Evolutionary conservation across 2,888 invertebrate species (phyloP).

Genomic region (Himalopsyche japonica): DNA sequence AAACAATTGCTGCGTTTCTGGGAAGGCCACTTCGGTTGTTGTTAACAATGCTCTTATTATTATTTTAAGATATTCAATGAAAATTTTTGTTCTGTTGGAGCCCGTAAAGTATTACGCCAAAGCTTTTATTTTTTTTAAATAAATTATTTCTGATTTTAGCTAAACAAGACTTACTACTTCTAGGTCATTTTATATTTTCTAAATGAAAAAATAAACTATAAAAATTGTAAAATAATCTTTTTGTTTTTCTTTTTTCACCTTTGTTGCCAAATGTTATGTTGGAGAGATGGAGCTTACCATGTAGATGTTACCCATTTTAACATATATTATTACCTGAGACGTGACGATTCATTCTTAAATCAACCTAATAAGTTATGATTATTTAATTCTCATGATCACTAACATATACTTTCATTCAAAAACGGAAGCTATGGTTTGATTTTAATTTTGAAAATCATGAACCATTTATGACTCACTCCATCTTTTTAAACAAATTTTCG

Average conservation of each 20-base stretch:
- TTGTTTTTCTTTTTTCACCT: conserved; percentile 45
- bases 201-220: conserved; percentile 59
- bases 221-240: conserved; percentile 54
- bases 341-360: no score
- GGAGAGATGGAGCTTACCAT: no score
- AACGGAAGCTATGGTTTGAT: no score
- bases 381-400: no score
- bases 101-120: conserved; percentile 52
- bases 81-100: conserved; percentile 26
- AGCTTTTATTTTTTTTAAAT: conserved; percentile 54
- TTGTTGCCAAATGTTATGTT: no score
- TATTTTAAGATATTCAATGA: conserved; percentile 26
- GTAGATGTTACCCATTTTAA: no score
- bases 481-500: no score
- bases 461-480: no score
- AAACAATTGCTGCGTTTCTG: neutral
- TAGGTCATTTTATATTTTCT: conserved; percentile 64
- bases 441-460: no score
- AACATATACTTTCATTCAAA: no score
- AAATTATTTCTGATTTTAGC: conserved; percentile 61
- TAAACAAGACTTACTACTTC: conserved; percentile 65
- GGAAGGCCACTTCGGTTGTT: neutral
- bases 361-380: no score
- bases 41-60: conserved; percentile 42
- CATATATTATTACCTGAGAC: no score